Conservation (phyloP, 2,113 vertebrate species). For the Pseudorhombus dupliciocellatus region DNA sequence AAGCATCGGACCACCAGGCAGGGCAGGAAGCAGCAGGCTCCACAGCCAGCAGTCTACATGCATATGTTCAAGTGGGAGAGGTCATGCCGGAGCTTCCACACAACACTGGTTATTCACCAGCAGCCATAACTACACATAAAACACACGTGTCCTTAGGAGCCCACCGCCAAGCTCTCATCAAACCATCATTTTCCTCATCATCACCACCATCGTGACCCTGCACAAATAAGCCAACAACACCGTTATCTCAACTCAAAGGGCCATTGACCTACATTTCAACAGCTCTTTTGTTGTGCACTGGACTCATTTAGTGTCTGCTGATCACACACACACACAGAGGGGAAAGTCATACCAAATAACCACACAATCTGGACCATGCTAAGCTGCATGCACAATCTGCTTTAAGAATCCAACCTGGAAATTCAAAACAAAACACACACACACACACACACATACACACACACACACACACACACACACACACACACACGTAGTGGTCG, state of each 20-base stretch:
- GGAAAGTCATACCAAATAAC: background rate
- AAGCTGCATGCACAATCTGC: background rate
- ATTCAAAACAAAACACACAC: too few species aligned
- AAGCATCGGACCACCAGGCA: slow-evolving; percentile 64
- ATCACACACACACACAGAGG: slow-evolving; percentile 34
- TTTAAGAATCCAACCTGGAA: background rate
- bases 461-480: background rate
- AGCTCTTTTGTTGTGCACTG: slow-evolving; percentile 62
- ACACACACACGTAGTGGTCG: background rate
- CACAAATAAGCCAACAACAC: slow-evolving; percentile 39
- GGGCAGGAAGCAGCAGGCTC: slow-evolving; percentile 52
- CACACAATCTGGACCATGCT: background rate
- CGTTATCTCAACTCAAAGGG: slow-evolving; percentile 62
- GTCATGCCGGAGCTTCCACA: background rate
- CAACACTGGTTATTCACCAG: slow-evolving; percentile 37
- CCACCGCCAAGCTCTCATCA: slow-evolving; percentile 2
- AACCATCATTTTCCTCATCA: background rate
- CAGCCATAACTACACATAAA: background rate
- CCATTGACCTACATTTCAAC: slow-evolving; percentile 71
- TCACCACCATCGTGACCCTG: slow-evolving; percentile 11
- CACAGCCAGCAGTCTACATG: slow-evolving; percentile 42
- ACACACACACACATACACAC: too few species aligned
- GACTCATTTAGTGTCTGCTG: slow-evolving; percentile 43
- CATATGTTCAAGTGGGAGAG: slow-evolving; percentile 50
- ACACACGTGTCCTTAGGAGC: background rate